Conservation (phyloP, 1,140 invertebrate species). For the Drosophila paulistorum region DNA sequence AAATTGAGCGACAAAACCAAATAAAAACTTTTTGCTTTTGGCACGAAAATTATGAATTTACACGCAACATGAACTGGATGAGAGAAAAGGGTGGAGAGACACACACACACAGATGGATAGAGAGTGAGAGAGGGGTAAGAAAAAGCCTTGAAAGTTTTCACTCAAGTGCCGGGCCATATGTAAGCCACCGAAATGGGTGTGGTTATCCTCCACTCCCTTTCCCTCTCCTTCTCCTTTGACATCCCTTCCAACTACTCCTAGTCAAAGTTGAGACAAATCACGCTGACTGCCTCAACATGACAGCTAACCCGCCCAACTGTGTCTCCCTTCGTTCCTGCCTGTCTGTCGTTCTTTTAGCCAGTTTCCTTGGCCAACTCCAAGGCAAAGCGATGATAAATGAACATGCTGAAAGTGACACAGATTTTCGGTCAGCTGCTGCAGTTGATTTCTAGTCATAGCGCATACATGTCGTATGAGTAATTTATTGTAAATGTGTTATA, state of each 20-base stretch:
- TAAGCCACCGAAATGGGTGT: constrained; percentile 41
- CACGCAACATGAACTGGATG: constrained; percentile 50
- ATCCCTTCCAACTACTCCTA: constrained; percentile 3
- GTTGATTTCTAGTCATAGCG: constrained; percentile 49
- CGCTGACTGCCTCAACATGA: constrained; percentile 68
- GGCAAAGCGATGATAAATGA: constrained; percentile 69
- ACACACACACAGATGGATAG: background rate
- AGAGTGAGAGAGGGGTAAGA: constrained; percentile 15
- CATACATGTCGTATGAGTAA: constrained; percentile 67
- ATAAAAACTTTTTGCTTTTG: constrained; percentile 54
- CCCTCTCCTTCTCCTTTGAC: no score
- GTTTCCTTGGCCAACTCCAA: constrained; percentile 27
- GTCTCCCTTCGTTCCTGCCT: background rate
- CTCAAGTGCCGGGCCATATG: constrained; percentile 34
- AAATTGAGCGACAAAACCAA: constrained; percentile 64
- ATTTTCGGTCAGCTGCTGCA: constrained; percentile 66
- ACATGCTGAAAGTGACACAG: constrained; percentile 59
- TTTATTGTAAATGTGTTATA: constrained; percentile 18
- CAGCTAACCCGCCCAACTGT: constrained; percentile 40
- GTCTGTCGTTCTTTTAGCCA: background rate
- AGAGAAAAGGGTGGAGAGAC: background rate
- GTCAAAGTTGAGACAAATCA: constrained; percentile 63
- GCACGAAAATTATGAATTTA: constrained; percentile 61
- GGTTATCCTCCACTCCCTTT: constrained; percentile 17
- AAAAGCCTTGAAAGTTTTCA: constrained; percentile 52